A percentile compares a stretch with the other conserved stretches of the same genome.
These are phyloP conservation scores for Plutomurus gul DNA, from an alignment of 1,140 invertebrate genomes.

Conservation along the genomic window DNA sequence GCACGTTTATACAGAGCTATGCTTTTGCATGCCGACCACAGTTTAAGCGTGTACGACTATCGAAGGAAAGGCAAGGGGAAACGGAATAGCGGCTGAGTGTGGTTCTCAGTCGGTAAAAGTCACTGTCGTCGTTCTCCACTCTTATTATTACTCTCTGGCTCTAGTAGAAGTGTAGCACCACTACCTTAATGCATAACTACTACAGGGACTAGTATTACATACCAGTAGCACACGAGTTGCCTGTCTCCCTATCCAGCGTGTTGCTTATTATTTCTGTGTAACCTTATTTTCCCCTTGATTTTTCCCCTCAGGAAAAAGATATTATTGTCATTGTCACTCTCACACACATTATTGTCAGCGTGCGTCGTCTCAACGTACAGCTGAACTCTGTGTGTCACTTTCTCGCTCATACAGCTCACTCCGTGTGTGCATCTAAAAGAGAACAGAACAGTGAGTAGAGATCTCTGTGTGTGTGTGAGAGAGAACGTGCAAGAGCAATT, in stretches of 20 bases:
- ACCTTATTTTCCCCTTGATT: constrained; percentile 14
- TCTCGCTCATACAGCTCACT: background rate
- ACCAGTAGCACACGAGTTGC: background rate
- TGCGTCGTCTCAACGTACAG: background rate
- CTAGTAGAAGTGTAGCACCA: background rate
- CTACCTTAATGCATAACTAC: too few species aligned
- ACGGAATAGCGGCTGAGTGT: background rate
- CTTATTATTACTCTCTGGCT: background rate
- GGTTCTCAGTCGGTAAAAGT: constrained; percentile 1
- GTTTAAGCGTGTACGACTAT: too few species aligned
- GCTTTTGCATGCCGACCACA: too few species aligned
- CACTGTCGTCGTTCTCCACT: constrained; percentile 5
- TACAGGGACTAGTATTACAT: too few species aligned
- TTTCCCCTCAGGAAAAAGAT: background rate
- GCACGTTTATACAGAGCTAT: too few species aligned
- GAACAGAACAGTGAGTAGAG: too few species aligned
- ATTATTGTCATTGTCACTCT: background rate
- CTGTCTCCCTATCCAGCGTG: background rate
- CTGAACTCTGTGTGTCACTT: too few species aligned
- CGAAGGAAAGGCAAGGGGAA: background rate
- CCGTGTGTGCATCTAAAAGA: background rate
- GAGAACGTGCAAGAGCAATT: too few species aligned
- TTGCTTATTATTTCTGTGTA: background rate
- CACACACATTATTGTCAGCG: background rate
- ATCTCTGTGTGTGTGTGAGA: too few species aligned